phyloP scores from a whole-genome alignment of 1,140 invertebrate genomes.

The Dendroctonus ponderosae region DNA sequence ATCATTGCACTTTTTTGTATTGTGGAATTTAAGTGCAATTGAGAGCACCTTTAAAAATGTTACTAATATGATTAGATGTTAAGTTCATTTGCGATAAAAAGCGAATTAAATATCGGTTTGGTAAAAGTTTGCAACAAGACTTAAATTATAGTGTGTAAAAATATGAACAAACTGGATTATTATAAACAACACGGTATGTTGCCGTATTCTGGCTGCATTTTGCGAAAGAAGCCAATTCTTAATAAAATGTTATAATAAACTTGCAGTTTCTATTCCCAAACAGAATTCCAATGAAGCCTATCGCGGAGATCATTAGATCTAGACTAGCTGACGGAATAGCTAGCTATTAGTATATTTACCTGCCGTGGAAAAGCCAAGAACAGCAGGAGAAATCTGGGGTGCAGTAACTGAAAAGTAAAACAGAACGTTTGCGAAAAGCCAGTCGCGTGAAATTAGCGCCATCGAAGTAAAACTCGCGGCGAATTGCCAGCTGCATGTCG shows the following conservation, averaged over 20 bases:
- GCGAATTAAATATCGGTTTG: too few relatives aligned
- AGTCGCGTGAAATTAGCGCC: slow-evolving; percentile 1
- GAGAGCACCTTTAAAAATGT: too few relatives aligned
- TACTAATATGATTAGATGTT: too few relatives aligned
- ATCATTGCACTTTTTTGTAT: too few relatives aligned
- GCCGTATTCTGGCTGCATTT: not conserved
- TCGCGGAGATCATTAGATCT: not conserved
- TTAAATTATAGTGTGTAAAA: too few relatives aligned
- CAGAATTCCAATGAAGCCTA: not conserved
- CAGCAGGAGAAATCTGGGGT: not conserved
- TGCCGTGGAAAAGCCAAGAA: slow-evolving; percentile 12
- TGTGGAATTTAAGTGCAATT: too few relatives aligned
- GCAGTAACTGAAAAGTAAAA: not conserved
- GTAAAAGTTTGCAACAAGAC: too few relatives aligned
- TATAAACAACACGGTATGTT: not conserved
- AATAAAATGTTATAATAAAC: not conserved
- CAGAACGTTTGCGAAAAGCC: not conserved
- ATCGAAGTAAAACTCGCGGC: not conserved
- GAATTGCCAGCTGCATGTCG: slow-evolving; percentile 14
- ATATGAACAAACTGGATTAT: not conserved
- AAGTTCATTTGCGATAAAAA: too few relatives aligned
- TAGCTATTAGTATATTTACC: too few relatives aligned
- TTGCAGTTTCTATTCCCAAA: not conserved
- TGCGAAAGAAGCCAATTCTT: not conserved
- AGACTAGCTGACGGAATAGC: too few relatives aligned